Base-by-base conservation (phyloP, 2,797 vertebrate genomes). In the Manis javanica region DNA sequence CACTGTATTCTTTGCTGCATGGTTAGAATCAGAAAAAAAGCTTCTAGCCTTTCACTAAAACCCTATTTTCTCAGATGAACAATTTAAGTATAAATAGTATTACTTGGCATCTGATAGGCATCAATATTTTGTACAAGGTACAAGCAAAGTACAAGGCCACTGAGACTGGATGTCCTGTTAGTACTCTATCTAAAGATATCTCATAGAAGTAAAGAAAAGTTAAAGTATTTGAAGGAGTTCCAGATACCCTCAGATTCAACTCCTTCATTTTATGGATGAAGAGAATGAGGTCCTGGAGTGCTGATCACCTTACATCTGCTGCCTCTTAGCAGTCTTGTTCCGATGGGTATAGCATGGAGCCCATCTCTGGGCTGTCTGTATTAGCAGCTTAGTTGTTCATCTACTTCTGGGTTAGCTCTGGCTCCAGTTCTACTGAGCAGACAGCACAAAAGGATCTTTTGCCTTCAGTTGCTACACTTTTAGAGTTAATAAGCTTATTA, bases 21-120 rank as follows among this genome's bases (percentile, higher is more conserved):
- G 81, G 19, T 37, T 59, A 78, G 77, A 64, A 87, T 49, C 49
- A 42, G 14, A 89, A 69, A 74, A 74, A 59, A 74, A 57, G 13
- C 71, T 78, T 34, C 53, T 87, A 64, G 69, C 57, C 83, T 95
- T 91, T 84, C 77, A 72, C 55, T 81, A 66, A 64, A 95, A 72
- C 31, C 24, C 0, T 72, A 87, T 61, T 86, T 94, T 68, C 68
- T 81, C 64, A 75, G 68, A 29, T 34, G 57, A 92, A 31, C 93
- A 79, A 37, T 13, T 29, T 37, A 95, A 74, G 14, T 55, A 51
- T 68, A 57, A 74, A 90, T 23, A 87, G 19, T 53, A 74, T 55
- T 94, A 93, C 59, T 87, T 89, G 42, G 59, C 19, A 59, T 61
- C 55, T 61, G n/a, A 59, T 42, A 88, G 31, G 19, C 16, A 53